These are phyloP conservation scores for Apomyelois bistriatella DNA, from an alignment of 2,888 invertebrate genomes.

Conservation along the genomic window DNA sequence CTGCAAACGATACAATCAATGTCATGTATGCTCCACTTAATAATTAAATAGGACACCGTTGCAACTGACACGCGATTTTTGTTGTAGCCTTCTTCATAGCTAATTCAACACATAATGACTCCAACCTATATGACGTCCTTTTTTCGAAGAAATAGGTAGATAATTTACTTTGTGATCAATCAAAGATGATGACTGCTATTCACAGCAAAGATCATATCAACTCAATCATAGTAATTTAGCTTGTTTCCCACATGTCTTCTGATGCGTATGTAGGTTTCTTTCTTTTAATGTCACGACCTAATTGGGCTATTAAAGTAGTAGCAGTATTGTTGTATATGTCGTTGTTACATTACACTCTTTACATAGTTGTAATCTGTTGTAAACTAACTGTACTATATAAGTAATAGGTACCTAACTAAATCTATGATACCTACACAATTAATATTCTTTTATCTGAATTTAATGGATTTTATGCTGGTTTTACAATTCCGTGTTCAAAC, in stretches of 20 bases:
- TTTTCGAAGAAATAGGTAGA: constrained; percentile 5
- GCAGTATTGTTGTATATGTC: too few species aligned
- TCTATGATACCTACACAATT: too few species aligned
- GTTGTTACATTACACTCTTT: not conserved
- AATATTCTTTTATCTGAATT: too few species aligned
- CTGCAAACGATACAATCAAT: constrained; percentile 20
- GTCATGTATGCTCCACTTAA: constrained; percentile 9
- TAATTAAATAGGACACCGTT: constrained; percentile 15
- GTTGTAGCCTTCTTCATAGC: not conserved
- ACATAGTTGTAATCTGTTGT: too few species aligned
- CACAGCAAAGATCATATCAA: constrained; percentile 3
- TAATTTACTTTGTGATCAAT: constrained; percentile 7
- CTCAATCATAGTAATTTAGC: constrained; percentile 9
- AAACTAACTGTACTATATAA: too few species aligned
- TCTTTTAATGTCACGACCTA: not conserved
- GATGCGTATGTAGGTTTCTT: not conserved
- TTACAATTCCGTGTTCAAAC: too few species aligned
- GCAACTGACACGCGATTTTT: constrained; percentile 11
- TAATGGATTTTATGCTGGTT: too few species aligned
- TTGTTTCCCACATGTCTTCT: not conserved
- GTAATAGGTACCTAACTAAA: too few species aligned
- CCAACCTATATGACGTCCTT: not conserved
- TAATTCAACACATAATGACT: constrained; percentile 9
- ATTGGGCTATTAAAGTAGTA: too few species aligned
- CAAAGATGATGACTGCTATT: constrained; percentile 5